phyloP scores from a whole-genome alignment of 2,888 invertebrate species.

The Lasioglossum figueresi region DNA sequence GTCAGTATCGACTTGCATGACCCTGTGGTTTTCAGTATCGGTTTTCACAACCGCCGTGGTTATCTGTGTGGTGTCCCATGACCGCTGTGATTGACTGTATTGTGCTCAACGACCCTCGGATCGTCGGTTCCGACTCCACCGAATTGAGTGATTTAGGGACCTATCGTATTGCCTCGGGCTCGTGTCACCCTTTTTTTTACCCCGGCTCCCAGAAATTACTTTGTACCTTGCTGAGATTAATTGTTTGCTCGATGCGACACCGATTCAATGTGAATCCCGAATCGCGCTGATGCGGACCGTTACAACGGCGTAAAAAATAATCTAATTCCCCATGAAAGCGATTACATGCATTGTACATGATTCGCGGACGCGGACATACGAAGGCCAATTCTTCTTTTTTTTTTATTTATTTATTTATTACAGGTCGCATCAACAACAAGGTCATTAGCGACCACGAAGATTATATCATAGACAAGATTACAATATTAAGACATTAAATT shows the following conservation, averaged over 20 bases:
- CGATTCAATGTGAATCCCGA: background rate
- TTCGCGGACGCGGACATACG: too few species aligned
- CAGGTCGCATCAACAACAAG: too few species aligned
- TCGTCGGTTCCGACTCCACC: conserved; percentile 5
- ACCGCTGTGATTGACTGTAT: conserved; percentile 29
- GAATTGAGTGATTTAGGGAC: conserved; percentile 15
- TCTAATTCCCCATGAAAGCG: background rate
- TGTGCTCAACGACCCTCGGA: conserved; percentile 21
- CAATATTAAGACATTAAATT: too few species aligned
- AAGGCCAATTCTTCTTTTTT: too few species aligned
- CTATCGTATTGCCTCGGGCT: background rate
- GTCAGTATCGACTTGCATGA: conserved; percentile 36
- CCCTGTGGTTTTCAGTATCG: conserved; percentile 15
- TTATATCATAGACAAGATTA: too few species aligned
- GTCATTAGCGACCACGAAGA: too few species aligned
- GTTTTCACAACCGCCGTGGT: background rate
- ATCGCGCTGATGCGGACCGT: background rate
- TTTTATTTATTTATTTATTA: too few species aligned
- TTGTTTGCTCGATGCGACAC: background rate
- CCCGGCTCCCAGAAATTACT: conserved; percentile 2
- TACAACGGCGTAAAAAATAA: background rate
- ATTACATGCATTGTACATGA: background rate
- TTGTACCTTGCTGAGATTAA: background rate
- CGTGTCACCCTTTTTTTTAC: background rate
- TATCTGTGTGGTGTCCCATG: conserved; percentile 17